These are phyloP conservation scores for Drosophila murphyi DNA, from an alignment of 1,140 invertebrate species.

Conservation along the genomic window DNA sequence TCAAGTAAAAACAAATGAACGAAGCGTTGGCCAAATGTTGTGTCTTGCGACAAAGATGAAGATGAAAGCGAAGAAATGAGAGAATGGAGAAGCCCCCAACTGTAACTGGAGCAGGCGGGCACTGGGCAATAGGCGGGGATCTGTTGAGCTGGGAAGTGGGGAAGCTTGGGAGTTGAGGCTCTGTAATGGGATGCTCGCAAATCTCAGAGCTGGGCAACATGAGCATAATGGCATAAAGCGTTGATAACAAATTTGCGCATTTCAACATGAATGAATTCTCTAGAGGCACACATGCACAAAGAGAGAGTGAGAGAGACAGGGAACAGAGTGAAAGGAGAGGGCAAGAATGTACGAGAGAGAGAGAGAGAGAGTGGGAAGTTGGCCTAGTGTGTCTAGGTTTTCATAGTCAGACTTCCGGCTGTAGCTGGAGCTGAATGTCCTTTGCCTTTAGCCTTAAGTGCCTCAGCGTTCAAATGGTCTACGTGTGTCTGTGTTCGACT, in stretches of 20 bases:
- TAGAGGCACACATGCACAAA: slow-evolving; percentile 53
- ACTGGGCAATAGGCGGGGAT: background rate
- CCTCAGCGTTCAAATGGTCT: slow-evolving; percentile 65
- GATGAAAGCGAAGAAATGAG: slow-evolving; percentile 5
- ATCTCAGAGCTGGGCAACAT: slow-evolving; percentile 54
- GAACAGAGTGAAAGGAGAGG: background rate
- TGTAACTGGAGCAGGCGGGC: background rate
- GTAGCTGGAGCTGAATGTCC: slow-evolving; percentile 24
- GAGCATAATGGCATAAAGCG: slow-evolving; percentile 83
- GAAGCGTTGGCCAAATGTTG: slow-evolving; percentile 63
- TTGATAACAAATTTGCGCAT: slow-evolving; percentile 84
- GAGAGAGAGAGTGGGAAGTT: background rate
- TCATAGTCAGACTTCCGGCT: slow-evolving; percentile 8
- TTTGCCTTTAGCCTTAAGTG: slow-evolving; percentile 67
- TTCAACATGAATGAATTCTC: slow-evolving; percentile 84
- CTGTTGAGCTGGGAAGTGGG: background rate
- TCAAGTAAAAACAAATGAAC: slow-evolving; percentile 65
- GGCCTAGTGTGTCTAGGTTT: background rate
- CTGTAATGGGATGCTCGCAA: slow-evolving; percentile 47
- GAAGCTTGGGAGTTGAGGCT: slow-evolving; percentile 1
- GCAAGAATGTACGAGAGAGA: too few species aligned
- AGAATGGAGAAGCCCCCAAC: background rate
- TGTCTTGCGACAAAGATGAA: slow-evolving; percentile 17
- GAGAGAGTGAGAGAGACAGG: slow-evolving; percentile 9
- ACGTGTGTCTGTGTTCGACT: slow-evolving; percentile 40